Base-by-base conservation (phyloP, 2,888 invertebrate genomes). In the Eurytoma californica region DNA sequence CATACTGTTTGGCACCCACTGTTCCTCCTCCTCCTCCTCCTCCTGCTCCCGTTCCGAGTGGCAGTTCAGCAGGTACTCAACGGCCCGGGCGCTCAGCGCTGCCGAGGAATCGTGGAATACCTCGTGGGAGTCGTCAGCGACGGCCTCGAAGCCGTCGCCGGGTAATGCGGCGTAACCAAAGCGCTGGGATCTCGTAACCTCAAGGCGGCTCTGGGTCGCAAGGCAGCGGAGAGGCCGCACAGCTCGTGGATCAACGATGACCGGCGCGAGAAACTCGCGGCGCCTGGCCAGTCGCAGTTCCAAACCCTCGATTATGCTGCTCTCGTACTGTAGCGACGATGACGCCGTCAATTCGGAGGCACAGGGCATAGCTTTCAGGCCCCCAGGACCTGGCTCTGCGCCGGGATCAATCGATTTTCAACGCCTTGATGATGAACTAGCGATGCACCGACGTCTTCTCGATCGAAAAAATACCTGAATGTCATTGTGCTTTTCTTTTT, bases 21-120 rank as follows among this genome's bases (percentile, higher is more conserved):
- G 5, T 51, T 63, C 77, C 69, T 65, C 30, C 13, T 28, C 47
- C 47, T 60, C 58, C 66, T 58, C 55, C 60, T 58, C 20, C 30
- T 47, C 65, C 14, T 83, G 81, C 4, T 83, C 82, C 66, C 87
- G 82, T 78, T 88, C 86, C 2, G 88, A 86, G 79, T 88, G 89
- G 65, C 86, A 87, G 12, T 87, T 82, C 20, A 88, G 80, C 30
- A 89, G 80, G 69, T 87, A 88, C 53, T 83, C 84, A n/a, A 86
- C 85, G n/a, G 87, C 83, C 20, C 85, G 83, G 12, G 84, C 81
- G 63, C 85, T 86, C 18, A 89, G 82, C 60, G 86, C 85, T 4
- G 83, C 82, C 14, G 84, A 82, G 2, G 83, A 83, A 77, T 90
- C 90, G 58, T 90, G 80, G 47, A 51, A 51, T n/a, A 18, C 16